phyloP scores from a whole-genome alignment of 2,797 vertebrate species.

The Micromesistius poutassou region DNA sequence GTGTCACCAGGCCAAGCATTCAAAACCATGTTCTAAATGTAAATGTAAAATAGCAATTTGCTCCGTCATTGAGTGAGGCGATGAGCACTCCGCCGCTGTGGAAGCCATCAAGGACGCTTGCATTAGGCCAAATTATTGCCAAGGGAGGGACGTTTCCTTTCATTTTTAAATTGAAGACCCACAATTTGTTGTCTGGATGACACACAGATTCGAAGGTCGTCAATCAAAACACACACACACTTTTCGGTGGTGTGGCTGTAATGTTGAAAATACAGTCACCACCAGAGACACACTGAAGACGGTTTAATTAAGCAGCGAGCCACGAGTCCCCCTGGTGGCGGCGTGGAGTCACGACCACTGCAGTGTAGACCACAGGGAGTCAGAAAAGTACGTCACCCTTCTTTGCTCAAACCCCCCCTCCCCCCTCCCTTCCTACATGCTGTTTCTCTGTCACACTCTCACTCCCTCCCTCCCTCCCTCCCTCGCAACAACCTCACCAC shows the following conservation, averaged over 20 bases:
- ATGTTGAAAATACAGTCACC: not conserved
- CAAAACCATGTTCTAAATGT: not conserved
- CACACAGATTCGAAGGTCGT: not conserved
- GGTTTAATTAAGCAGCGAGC: constrained; percentile 23
- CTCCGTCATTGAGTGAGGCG: not conserved
- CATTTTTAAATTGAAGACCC: not conserved
- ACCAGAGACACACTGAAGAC: not conserved
- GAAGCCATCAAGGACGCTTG: not conserved
- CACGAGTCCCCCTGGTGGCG: constrained; percentile 64
- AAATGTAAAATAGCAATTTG: not conserved
- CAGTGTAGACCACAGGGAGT: constrained; percentile 37
- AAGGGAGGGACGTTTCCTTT: not conserved
- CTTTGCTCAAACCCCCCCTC: not conserved
- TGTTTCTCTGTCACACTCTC: not conserved
- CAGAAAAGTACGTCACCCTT: constrained; percentile 38
- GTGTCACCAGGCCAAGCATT: not conserved
- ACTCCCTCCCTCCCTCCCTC: not conserved
- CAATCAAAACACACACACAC: not conserved
- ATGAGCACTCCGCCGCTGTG: not conserved
- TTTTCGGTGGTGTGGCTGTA: not conserved
- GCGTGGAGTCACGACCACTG: constrained; percentile 45
- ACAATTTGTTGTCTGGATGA: not conserved
- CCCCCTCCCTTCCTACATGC: not conserved
- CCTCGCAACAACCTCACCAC: not conserved
- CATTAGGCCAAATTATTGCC: not conserved